phyloP scores from a whole-genome alignment of 1,140 invertebrate genomes.

The Rhagoletis zephyria region DNA sequence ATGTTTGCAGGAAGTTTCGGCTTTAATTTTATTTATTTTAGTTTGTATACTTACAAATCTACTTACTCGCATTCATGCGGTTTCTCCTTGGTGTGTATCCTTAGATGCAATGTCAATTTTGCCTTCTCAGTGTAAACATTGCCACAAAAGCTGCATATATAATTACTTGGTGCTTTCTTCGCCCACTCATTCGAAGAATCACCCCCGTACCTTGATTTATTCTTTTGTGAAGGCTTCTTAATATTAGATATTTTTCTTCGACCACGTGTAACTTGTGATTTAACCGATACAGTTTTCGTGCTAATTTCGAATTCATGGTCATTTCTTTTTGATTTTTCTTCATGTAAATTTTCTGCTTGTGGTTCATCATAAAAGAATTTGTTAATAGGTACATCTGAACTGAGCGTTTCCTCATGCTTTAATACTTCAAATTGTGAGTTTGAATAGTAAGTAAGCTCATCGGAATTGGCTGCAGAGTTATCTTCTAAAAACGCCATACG shows the following conservation, averaged over 20 bases:
- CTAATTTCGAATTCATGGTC: background rate
- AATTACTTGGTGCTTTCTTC: conserved; percentile 29
- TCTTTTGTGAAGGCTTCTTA: conserved; percentile 40
- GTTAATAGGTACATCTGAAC: background rate
- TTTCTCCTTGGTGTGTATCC: conserved; percentile 64
- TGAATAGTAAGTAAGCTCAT: conserved; percentile 1
- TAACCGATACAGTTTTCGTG: background rate
- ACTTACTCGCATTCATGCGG: conserved; percentile 71
- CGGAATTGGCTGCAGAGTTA: background rate
- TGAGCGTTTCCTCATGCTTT: background rate
- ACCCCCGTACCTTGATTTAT: conserved; percentile 52
- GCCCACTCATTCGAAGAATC: background rate
- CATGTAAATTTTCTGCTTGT: background rate
- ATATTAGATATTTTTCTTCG: background rate
- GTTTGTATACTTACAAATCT: background rate
- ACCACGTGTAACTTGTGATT: background rate
- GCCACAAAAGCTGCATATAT: conserved; percentile 62
- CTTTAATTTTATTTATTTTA: conserved; percentile 25
- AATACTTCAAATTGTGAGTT: background rate
- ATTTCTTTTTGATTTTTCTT: background rate
- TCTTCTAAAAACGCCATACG: background rate
- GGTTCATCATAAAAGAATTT: background rate
- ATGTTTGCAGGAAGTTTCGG: conserved; percentile 61
- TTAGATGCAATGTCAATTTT: conserved; percentile 64
- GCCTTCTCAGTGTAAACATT: conserved; percentile 63